Base-by-base conservation (phyloP, 2,888 invertebrate genomes). In the Cremastinae sp. region DNA sequence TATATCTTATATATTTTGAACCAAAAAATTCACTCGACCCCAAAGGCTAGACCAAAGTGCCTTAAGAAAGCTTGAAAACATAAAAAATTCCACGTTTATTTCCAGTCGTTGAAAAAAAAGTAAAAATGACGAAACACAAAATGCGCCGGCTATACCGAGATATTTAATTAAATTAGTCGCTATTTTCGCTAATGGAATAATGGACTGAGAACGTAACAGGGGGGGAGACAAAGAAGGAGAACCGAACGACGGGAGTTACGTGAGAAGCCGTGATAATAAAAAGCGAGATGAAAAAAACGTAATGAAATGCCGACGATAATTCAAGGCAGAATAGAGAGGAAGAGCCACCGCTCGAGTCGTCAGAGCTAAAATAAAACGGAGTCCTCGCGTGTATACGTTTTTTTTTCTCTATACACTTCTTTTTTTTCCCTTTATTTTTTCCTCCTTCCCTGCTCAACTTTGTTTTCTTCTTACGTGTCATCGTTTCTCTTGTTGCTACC, bases 311-410 rank as follows among this genome's bases (percentile, higher is more conserved):
- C 43, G 61, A 72, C 72, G 66, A 66, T 68, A 64, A 72, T 72
- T 53, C 62, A 38, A 56, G 53, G 56, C 18, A 61, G 61, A n/a
- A n/a, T 49, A 22, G 56, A 36, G n/a, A 36, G 10, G 14, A 43
- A 36, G 59, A 61, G 53, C 45, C 53, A 14, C 61, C 18, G 62
- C 56, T 64, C 49, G 65, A 41, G 73, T 79, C 75, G 73, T 79
- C 75, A 71, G 66, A 64, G 72, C 51, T 74, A 79, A 78, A 80
- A 76, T 75, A 79, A 81, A 70, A 64, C 56, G 51, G 53, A 28
- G 47, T 22, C 2, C 28, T 28, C 28, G 28, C 28, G 5, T 5
- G 28, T 28, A 3, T 28, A 28, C 5, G 5, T 5, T 28, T 5
- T 5, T 54, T 61, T 45, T 43, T 45, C 45, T 62, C 34, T 12